Base-by-base conservation (phyloP, 2,113 vertebrate genomes). In the Mola mola region DNA sequence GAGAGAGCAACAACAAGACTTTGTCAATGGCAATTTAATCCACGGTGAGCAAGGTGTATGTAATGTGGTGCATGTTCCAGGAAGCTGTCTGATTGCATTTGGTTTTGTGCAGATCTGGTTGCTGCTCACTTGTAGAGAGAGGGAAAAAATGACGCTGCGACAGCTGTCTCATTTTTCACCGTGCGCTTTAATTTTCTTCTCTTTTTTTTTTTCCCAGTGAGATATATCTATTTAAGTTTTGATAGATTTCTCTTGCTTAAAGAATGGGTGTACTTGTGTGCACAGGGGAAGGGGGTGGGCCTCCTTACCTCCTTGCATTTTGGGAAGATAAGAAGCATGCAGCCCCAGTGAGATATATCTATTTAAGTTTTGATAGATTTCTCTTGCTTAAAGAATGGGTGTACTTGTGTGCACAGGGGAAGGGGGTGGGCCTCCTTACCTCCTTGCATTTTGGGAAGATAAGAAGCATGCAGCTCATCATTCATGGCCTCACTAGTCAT, bases 21-120 rank as follows among this genome's bases (percentile, higher is more conserved):
- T 82, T 83, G 87, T 87, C 85, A 75, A 86, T 82, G 84, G 72
- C 80, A 82, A 79, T 87, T 85, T 79, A 85, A 75, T 78, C 78
- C 51, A 20, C 13, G 25, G 67, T 25, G 69, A 86, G 85, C 81
- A 58, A 78, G 77, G 82, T 84, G 78, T 76, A 67, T 63, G 77
- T 75, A 72, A 61, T 71, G 49, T 74, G 38, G 77, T 56, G 75
- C 70, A 53, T 78, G 75, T 86, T 87, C 80, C 79, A 70, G 81
- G 83, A 79, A 85, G 68, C 82, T 84, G 81, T 87, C 87, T 82
- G 81, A 77, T 84, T 70, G 75, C 72, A 79, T 86, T 87, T 85
- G 79, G 78, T 74, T 84, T 82, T 69, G 78, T 66, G 73, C 78
- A 69, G 71, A 78, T 87, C 76, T 78, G 61, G 53, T 63, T 65